Conservation (phyloP, 2,113 vertebrate genomes). For the Cyprinodon variegatus region DNA sequence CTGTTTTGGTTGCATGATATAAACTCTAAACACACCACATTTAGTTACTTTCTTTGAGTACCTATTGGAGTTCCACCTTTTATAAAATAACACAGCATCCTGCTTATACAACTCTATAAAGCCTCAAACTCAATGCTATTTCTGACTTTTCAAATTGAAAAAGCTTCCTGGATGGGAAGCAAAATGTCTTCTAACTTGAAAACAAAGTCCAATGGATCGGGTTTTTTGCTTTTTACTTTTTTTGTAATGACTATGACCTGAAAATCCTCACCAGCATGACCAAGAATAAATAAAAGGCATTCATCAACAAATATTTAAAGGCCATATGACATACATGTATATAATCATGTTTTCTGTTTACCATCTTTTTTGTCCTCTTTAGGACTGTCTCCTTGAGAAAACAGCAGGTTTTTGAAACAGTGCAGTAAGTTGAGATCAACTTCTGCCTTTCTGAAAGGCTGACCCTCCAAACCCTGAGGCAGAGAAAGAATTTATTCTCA, state of each 20-base stretch:
- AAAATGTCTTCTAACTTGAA: too few relatives aligned
- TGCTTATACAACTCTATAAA: too few relatives aligned
- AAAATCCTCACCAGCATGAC: too few relatives aligned
- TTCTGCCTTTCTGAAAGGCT: slow-evolving; percentile 81
- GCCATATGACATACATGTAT: not conserved
- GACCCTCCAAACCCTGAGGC: slow-evolving; percentile 79
- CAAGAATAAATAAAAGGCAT: not conserved
- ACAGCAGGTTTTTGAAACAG: slow-evolving; percentile 77
- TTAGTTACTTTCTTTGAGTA: too few relatives aligned
- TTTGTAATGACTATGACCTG: too few relatives aligned
- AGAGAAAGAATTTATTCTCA: slow-evolving; percentile 30
- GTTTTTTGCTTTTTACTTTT: too few relatives aligned
- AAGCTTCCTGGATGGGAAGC: too few relatives aligned
- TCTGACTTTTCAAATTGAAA: too few relatives aligned
- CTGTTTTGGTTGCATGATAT: too few relatives aligned
- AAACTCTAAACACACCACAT: too few relatives aligned
- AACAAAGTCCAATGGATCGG: too few relatives aligned
- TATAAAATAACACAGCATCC: not conserved
- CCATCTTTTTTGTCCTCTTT: slow-evolving; percentile 47
- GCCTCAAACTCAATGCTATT: too few relatives aligned
- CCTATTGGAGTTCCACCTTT: not conserved
- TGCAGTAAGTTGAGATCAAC: slow-evolving; percentile 85
- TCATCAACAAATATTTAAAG: not conserved
- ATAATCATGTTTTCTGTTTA: slow-evolving; percentile 11
- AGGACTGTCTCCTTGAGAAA: slow-evolving; percentile 65